Conservation (phyloP, 2,113 vertebrate genomes). For the Grammomys surdaster region DNA sequence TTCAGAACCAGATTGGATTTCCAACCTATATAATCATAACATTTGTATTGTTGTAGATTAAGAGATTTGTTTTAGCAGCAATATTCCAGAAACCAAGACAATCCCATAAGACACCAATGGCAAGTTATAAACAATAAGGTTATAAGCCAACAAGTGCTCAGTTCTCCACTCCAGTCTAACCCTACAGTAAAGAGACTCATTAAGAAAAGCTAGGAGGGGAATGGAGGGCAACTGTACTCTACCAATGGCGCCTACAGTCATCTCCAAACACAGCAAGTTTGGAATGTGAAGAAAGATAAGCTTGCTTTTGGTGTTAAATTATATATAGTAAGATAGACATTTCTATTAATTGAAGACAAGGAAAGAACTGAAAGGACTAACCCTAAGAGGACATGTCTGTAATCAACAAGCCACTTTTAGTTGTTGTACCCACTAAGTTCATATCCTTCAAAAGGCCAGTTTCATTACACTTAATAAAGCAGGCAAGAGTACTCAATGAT, state of each 20-base stretch:
- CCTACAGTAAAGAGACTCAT: not conserved
- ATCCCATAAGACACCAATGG: not conserved
- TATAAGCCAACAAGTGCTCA: not conserved
- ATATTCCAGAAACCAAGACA: not conserved
- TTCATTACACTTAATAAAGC: not conserved
- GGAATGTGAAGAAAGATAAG: not conserved
- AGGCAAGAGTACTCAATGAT: not conserved
- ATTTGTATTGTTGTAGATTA: not conserved
- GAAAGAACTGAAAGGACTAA: not conserved
- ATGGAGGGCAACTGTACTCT: not conserved
- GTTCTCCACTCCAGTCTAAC: not conserved
- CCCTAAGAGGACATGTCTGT: not conserved
- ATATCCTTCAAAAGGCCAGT: conserved; percentile 2
- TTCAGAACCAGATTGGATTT: not conserved
- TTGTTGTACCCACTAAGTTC: not conserved
- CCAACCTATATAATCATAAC: not conserved
- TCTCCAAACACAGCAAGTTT: not conserved
- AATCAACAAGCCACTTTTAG: not conserved
- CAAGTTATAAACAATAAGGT: not conserved
- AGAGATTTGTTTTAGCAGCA: not conserved
- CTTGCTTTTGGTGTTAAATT: not conserved
- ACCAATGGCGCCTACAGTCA: not conserved
- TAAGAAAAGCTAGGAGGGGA: not conserved
- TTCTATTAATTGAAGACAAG: not conserved
- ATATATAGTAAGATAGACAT: not conserved